phyloP scores from a whole-genome alignment of 2,888 invertebrate species.

The Disparrhopalites patrizii region DNA sequence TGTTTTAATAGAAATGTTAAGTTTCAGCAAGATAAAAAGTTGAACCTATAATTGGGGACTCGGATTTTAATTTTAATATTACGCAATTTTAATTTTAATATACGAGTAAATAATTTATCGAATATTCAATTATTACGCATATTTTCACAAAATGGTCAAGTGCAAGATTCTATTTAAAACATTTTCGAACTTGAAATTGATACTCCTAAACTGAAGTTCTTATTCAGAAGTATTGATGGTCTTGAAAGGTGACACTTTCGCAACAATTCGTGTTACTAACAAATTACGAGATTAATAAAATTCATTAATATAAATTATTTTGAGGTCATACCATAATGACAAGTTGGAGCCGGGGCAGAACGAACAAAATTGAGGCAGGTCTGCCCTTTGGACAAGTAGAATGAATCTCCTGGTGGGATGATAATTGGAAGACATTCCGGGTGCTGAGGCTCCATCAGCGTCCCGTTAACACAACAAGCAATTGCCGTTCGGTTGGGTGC shows the following conservation, averaged over 20 bases:
- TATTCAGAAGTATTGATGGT: background rate
- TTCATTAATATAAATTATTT: background rate
- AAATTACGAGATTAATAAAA: too few species aligned
- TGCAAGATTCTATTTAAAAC: background rate
- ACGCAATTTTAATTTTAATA: too few species aligned
- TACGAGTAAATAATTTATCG: too few species aligned
- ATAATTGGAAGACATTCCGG: constrained; percentile 87
- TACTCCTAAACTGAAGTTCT: background rate
- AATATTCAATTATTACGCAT: too few species aligned
- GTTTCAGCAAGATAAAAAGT: too few species aligned
- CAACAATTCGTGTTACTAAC: background rate
- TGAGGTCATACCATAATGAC: constrained; percentile 23
- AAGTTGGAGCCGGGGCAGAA: constrained; percentile 67
- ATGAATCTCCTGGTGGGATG: constrained; percentile 84
- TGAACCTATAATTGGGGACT: too few species aligned
- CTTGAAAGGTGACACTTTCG: background rate
- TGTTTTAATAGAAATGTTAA: too few species aligned
- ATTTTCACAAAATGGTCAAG: too few species aligned
- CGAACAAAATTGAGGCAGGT: constrained; percentile 86
- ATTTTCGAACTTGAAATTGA: background rate
- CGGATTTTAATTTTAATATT: too few species aligned
- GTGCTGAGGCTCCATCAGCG: too few species aligned
- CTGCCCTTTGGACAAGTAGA: constrained; percentile 77
- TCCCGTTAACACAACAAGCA: too few species aligned
- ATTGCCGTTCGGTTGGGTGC: too few species aligned